Percentiles rank a stretch among this genome's conserved stretches.
phyloP scores from a whole-genome alignment of 2,888 invertebrate genomes.

The Zootermopsis nevadensis region DNA sequence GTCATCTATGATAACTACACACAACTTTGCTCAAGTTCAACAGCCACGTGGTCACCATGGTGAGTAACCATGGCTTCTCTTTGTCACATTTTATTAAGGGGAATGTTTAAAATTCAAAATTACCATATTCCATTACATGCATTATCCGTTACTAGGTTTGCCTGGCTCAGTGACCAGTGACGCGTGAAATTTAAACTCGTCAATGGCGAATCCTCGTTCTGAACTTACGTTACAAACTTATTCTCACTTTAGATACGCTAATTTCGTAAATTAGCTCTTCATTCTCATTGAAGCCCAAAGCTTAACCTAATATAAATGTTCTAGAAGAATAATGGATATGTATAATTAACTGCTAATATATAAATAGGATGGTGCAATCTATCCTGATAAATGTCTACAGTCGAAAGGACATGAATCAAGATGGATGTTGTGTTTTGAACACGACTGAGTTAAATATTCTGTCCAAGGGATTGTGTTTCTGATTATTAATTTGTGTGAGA shows the following conservation, averaged over 20 bases:
- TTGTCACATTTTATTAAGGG: slow-evolving; percentile 18
- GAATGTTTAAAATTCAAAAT: slow-evolving; percentile 27
- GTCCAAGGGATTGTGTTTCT: too few species aligned
- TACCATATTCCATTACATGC: slow-evolving; percentile 31
- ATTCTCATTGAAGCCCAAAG: neutral
- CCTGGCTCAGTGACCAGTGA: neutral
- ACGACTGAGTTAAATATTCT: too few species aligned
- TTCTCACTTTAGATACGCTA: neutral
- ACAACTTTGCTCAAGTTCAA: neutral
- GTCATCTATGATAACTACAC: neutral
- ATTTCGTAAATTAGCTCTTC: neutral
- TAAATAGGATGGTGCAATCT: slow-evolving; percentile 8
- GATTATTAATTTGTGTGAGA: too few species aligned
- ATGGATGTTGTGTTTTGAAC: too few species aligned
- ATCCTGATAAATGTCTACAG: slow-evolving; percentile 15
- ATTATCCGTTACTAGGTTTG: neutral
- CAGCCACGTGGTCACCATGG: neutral
- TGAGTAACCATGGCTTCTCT: slow-evolving; percentile 22
- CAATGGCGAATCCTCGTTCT: neutral
- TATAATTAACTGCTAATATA: slow-evolving; percentile 9
- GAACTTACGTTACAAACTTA: neutral
- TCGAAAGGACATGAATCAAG: neutral
- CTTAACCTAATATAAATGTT: neutral
- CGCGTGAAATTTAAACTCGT: slow-evolving; percentile 27
- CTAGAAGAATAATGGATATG: slow-evolving; percentile 4